These are phyloP conservation scores for Cardiocondyla obscurior DNA, from an alignment of 1,140 invertebrate species.

Conservation along the genomic window DNA sequence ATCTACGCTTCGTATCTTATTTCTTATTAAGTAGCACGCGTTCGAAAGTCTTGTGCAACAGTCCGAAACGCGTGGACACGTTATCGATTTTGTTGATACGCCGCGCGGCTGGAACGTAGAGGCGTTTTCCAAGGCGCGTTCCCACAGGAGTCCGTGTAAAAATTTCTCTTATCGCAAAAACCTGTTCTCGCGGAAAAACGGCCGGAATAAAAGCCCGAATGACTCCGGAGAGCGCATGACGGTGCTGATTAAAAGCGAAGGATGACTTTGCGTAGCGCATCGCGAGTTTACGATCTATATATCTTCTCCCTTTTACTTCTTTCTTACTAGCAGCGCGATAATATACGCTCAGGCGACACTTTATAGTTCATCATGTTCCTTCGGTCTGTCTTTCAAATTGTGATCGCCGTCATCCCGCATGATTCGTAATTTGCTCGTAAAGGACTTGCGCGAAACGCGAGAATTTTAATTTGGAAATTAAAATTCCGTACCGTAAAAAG, in stretches of 20 bases:
- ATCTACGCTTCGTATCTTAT: neutral
- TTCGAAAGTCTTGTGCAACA: conserved; percentile 13
- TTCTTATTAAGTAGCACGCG: neutral
- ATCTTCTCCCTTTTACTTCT: neutral
- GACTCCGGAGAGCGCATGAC: conserved; percentile 18
- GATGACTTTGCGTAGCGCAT: neutral
- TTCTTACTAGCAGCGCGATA: neutral
- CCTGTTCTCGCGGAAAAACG: conserved; percentile 12
- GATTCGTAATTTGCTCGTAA: conserved; percentile 26
- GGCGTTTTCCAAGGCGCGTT: conserved; percentile 12
- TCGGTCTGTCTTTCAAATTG: neutral
- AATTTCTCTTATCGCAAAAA: neutral
- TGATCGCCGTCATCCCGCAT: neutral
- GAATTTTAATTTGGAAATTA: neutral
- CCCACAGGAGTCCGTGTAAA: conserved; percentile 27
- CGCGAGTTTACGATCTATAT: conserved; percentile 28
- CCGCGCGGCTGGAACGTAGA: conserved; percentile 1
- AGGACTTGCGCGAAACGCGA: neutral
- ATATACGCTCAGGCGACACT: neutral
- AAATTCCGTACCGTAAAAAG: too few species aligned
- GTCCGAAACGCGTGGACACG: neutral
- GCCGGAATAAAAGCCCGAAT: neutral
- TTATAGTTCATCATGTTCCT: conserved; percentile 28
- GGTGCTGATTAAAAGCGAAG: conserved; percentile 39
- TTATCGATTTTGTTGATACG: conserved; percentile 40